Evolutionary conservation across 2,888 invertebrate genomes (phyloP).

Genomic region (Zaprionus bogoriensis): DNA sequence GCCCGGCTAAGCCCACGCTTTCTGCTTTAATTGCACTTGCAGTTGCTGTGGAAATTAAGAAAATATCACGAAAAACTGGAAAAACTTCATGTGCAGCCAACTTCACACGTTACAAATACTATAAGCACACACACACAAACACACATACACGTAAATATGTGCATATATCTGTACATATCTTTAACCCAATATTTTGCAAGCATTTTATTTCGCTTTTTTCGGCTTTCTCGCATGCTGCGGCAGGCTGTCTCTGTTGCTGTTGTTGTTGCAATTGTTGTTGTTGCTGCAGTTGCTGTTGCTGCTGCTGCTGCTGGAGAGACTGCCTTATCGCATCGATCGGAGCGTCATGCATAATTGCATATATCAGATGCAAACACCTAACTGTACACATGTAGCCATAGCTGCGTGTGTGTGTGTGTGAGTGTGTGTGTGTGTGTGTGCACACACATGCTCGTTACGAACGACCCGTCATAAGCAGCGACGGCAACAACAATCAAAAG

Average conservation of each 20-base stretch:
- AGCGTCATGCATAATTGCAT: conserved; percentile 74
- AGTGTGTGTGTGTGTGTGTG: conserved; percentile 7
- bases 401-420: background rate
- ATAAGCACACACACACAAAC: no score
- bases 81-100: conserved; percentile 10
- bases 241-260: conserved; percentile 5
- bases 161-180: conserved; percentile 15
- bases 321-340: conserved; percentile 55
- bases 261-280: conserved; percentile 9
- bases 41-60: background rate
- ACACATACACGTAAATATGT: background rate
- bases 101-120: conserved; percentile 59
- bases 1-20: no score
- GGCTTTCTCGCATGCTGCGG: conserved; percentile 12
- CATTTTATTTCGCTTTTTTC: conserved; percentile 8
- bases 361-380: conserved; percentile 70
- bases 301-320: conserved; percentile 13
- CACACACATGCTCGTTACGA: conserved; percentile 50
- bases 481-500: conserved; percentile 26
- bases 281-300: conserved; percentile 4
- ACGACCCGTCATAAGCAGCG: conserved; percentile 55
- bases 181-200: conserved; percentile 54
- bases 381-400: conserved; percentile 44
- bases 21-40: background rate
- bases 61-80: background rate